A percentile compares a stretch with the other conserved stretches of the same genome.
Evolutionary conservation across 1,140 invertebrate species (phyloP).

Genomic region (Papilio polytes): DNA sequence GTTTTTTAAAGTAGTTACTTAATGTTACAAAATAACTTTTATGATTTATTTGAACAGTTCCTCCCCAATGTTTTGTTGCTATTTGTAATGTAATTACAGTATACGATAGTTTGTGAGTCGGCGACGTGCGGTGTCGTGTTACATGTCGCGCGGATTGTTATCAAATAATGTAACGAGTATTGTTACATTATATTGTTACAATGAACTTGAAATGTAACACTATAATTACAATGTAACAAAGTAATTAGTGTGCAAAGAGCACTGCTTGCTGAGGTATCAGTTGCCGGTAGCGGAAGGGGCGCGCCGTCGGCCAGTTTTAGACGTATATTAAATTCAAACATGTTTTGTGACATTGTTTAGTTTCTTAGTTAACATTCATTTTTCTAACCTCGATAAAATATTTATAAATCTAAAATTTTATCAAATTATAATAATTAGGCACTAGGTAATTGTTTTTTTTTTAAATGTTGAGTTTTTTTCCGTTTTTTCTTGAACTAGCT

Average conservation of each 20-base stretch:
- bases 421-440: too few species aligned
- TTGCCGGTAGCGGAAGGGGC: not conserved
- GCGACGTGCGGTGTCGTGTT: not conserved
- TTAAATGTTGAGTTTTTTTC: too few species aligned
- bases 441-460: too few species aligned
- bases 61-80: not conserved
- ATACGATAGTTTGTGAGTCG: not conserved
- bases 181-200: slow-evolving; percentile 16
- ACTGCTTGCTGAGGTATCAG: not conserved
- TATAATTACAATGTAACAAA: not conserved
- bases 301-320: not conserved
- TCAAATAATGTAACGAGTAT: slow-evolving; percentile 9
- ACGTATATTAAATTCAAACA: too few species aligned
- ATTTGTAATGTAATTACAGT: not conserved
- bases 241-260: not conserved
- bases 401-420: too few species aligned
- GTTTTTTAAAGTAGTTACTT: not conserved
- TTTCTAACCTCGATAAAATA: too few species aligned
- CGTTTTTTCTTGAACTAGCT: too few species aligned
- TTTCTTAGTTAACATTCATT: too few species aligned
- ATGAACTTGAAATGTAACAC: slow-evolving; percentile 1
- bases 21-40: not conserved
- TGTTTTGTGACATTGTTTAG: too few species aligned
- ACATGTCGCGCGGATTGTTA: slow-evolving; percentile 1
- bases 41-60: too few species aligned